Percentiles rank a stretch among this genome's conserved stretches.
Evolutionary conservation across 2,888 invertebrate genomes (phyloP).

Genomic region (Tuta absoluta): DNA sequence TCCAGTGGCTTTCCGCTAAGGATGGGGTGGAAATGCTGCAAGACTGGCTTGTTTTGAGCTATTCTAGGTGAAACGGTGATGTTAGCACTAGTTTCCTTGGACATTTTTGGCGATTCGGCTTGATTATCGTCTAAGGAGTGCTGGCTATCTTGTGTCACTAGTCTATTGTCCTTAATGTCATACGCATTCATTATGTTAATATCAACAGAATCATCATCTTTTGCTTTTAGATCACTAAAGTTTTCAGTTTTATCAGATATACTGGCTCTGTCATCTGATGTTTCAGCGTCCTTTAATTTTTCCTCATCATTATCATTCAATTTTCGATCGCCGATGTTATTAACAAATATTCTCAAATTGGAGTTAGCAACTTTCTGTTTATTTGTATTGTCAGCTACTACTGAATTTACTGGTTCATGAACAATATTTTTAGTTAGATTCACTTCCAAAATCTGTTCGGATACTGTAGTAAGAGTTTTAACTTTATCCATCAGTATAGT

Average conservation of each 20-base stretch:
- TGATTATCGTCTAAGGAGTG: slow-evolving; percentile 50
- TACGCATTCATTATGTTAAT: slow-evolving; percentile 28
- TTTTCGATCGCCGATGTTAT: background rate
- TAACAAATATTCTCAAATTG: background rate
- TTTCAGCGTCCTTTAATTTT: background rate
- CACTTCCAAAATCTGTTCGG: background rate
- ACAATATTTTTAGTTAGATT: background rate
- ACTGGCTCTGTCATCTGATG: background rate
- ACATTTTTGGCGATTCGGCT: slow-evolving; percentile 62
- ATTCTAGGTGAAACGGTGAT: slow-evolving; percentile 49
- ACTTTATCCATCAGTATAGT: slow-evolving; percentile 79
- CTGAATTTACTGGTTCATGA: background rate
- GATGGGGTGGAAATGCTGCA: slow-evolving; percentile 66
- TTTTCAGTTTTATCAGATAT: background rate
- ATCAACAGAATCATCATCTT: slow-evolving; percentile 18
- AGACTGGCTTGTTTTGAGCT: slow-evolving; percentile 53
- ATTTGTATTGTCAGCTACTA: background rate
- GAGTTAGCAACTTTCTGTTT: background rate
- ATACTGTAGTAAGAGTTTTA: slow-evolving; percentile 53
- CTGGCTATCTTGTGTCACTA: slow-evolving; percentile 66
- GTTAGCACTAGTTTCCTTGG: slow-evolving; percentile 55
- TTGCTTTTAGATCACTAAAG: background rate
- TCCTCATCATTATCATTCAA: background rate
- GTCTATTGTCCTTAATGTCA: slow-evolving; percentile 46
- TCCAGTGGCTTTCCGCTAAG: slow-evolving; percentile 66